phyloP scores from a whole-genome alignment of 2,888 invertebrate species.

The Isotomurus palustris region DNA sequence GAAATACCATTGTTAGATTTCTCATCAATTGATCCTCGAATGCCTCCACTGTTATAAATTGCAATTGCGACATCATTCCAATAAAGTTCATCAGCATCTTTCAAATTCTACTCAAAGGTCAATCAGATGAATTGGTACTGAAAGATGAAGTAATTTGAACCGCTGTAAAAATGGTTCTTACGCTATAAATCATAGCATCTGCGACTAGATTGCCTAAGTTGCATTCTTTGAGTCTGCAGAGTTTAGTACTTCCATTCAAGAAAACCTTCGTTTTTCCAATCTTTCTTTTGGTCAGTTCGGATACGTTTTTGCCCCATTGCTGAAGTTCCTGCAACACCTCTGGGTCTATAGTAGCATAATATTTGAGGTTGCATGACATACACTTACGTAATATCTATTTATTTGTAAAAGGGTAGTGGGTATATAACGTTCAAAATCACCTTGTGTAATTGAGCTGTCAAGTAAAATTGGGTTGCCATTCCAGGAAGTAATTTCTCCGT shows the following conservation, averaged over 20 bases:
- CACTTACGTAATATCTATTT: too few species aligned
- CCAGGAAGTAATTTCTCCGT: conserved; percentile 64
- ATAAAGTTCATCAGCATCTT: conserved; percentile 47
- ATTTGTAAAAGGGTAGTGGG: too few species aligned
- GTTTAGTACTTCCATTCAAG: conserved; percentile 60
- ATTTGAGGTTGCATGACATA: too few species aligned
- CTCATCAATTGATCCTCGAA: conserved; percentile 64
- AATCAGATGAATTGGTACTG: too few species aligned
- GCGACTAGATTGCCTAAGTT: conserved; percentile 77
- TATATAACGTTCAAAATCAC: too few species aligned
- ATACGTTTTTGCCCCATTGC: conserved; percentile 56
- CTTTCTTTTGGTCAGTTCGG: conserved; percentile 56
- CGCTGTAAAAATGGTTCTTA: conserved; percentile 49
- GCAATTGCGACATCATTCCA: conserved; percentile 78
- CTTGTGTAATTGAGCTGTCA: conserved; percentile 60
- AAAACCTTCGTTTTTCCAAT: conserved; percentile 67
- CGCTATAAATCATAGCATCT: conserved; percentile 67
- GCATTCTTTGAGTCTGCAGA: conserved; percentile 70
- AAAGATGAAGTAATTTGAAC: too few species aligned
- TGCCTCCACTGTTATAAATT: conserved; percentile 69
- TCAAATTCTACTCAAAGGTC: conserved; percentile 46
- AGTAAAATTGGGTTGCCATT: conserved; percentile 73
- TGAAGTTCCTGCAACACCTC: conserved; percentile 61
- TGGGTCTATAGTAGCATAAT: conserved; percentile 53
- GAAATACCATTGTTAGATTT: conserved; percentile 57